Evolutionary conservation across 1,140 invertebrate species (phyloP).

Genomic region (Tetragonula clypearis): DNA sequence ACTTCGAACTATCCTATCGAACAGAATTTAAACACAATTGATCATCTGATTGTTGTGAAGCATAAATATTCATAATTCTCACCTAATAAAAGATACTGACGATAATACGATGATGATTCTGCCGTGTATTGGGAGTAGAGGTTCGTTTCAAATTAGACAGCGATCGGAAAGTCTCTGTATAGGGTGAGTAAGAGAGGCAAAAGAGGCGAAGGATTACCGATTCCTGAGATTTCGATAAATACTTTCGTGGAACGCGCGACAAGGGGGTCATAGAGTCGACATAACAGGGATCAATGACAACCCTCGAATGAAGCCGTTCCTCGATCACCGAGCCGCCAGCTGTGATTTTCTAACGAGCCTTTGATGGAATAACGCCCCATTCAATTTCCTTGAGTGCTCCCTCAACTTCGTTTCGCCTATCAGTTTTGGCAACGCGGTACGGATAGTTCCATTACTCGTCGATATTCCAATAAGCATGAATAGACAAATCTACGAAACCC

Average conservation of each 20-base stretch:
- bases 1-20: no score
- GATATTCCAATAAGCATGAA: conserved; percentile 39
- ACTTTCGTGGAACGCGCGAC: conserved; percentile 53
- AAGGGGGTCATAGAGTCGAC: conserved; percentile 42
- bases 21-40: no score
- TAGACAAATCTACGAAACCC: conserved; percentile 11
- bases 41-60: no score
- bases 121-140: not conserved
- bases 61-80: not conserved
- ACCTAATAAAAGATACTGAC: not conserved
- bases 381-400: conserved; percentile 62
- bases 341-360: conserved; percentile 57
- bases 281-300: conserved; percentile 39
- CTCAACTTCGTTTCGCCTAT: conserved; percentile 14
- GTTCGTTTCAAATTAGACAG: not conserved
- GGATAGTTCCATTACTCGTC: conserved; percentile 29
- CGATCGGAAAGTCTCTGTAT: not conserved
- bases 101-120: not conserved
- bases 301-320: conserved; percentile 59
- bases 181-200: not conserved
- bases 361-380: conserved; percentile 56
- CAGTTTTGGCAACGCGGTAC: conserved; percentile 4
- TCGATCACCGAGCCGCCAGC: conserved; percentile 25
- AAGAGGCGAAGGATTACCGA: not conserved
- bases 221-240: conserved; percentile 41